Conservation (phyloP, 2,113 vertebrate species). For the Microtus ochrogaster region DNA sequence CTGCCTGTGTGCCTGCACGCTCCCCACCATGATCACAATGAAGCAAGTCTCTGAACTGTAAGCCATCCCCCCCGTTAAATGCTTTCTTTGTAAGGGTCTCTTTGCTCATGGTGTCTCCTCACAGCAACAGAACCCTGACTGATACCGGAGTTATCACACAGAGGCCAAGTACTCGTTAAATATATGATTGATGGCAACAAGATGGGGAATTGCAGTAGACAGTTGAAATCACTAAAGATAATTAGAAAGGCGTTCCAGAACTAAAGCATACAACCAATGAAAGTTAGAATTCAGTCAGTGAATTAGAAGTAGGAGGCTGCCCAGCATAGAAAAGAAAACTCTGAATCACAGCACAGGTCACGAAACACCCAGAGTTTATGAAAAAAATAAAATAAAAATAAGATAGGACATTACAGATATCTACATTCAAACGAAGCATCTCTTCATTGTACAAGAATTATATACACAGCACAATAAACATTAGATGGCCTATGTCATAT, state of each 20-base stretch:
- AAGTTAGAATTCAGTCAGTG: neutral
- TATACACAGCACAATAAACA: neutral
- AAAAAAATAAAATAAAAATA: constrained; percentile 33
- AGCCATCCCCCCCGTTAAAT: neutral
- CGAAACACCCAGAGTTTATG: neutral
- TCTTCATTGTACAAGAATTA: neutral
- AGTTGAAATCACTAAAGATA: neutral
- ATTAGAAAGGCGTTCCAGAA: neutral
- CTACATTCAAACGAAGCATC: neutral
- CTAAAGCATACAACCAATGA: constrained; percentile 25
- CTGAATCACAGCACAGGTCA: neutral
- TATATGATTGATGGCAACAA: neutral
- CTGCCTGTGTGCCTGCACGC: neutral
- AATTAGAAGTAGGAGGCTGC: neutral
- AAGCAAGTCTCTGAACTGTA: neutral
- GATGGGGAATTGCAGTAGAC: constrained; percentile 20
- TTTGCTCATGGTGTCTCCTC: neutral
- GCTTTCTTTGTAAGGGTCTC: neutral
- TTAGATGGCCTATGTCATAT: neutral
- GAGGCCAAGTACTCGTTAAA: constrained; percentile 7
- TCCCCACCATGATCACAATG: too few species aligned
- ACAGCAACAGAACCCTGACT: neutral
- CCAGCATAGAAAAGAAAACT: constrained; percentile 25
- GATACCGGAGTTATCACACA: neutral
- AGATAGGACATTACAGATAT: neutral